Evolutionary conservation across 2,888 invertebrate genomes (phyloP).

Genomic region (Chrysolina americana): DNA sequence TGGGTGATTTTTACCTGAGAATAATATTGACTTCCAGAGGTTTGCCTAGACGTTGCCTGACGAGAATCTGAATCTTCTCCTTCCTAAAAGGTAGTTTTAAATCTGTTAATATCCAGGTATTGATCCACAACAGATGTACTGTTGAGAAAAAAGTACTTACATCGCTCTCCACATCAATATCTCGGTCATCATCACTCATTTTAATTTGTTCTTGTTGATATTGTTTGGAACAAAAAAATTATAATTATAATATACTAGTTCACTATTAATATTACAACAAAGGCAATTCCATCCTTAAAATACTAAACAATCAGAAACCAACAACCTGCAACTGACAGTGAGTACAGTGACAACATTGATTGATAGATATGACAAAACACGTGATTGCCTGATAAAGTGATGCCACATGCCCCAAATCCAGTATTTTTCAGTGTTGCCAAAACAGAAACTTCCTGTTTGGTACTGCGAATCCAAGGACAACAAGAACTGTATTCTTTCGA

Average conservation of each 20-base stretch:
- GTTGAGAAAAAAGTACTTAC: slow-evolving; percentile 75
- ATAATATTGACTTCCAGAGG: slow-evolving; percentile 80
- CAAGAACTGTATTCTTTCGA: too few species aligned
- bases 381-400: not conserved
- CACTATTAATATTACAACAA: not conserved
- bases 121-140: slow-evolving; percentile 36
- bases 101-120: slow-evolving; percentile 38
- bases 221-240: not conserved
- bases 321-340: slow-evolving; percentile 2
- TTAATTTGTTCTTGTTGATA: slow-evolving; percentile 32
- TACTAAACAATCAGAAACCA: not conserved
- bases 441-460: not conserved
- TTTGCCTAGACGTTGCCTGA: slow-evolving; percentile 73
- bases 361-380: not conserved
- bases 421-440: not conserved
- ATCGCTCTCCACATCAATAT: slow-evolving; percentile 96
- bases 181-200: slow-evolving; percentile 96
- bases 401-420: not conserved
- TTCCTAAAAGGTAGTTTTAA: slow-evolving; percentile 73
- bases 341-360: not conserved
- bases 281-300: not conserved
- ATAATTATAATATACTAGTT: not conserved
- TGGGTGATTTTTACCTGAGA: slow-evolving; percentile 76
- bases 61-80: slow-evolving; percentile 86
- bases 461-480: too few species aligned